Percentiles rank a stretch among this genome's conserved stretches.
These are phyloP conservation scores for Argopecten irradians DNA, from an alignment of 1,140 invertebrate genomes.

Conservation along the genomic window DNA sequence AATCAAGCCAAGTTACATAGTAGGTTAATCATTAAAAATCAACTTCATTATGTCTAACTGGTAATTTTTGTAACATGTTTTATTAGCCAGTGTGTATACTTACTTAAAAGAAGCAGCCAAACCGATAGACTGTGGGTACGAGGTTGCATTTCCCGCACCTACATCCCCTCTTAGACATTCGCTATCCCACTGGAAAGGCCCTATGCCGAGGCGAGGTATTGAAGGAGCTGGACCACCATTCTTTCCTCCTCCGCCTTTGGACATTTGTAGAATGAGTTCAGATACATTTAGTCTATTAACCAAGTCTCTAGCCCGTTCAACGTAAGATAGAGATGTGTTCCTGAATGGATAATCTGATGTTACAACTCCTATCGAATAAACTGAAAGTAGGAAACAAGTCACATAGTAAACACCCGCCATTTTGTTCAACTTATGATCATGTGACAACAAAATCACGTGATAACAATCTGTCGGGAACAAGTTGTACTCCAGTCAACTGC, in stretches of 20 bases:
- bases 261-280: slow-evolving; percentile 71
- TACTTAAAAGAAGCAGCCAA: slow-evolving; percentile 70
- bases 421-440: background rate
- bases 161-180: slow-evolving; percentile 69
- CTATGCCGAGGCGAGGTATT: slow-evolving; percentile 64
- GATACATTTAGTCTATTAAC: slow-evolving; percentile 66
- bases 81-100: background rate
- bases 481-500: background rate
- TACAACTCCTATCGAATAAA: background rate
- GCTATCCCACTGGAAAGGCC: slow-evolving; percentile 65
- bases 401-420: slow-evolving; percentile 3
- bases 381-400: background rate
- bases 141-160: slow-evolving; percentile 60
- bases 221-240: slow-evolving; percentile 62
- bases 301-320: slow-evolving; percentile 70
- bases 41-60: too few species aligned
- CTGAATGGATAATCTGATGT: slow-evolving; percentile 63
- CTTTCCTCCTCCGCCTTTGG: slow-evolving; percentile 67
- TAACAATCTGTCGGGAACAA: background rate
- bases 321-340: slow-evolving; percentile 69
- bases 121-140: slow-evolving; percentile 70
- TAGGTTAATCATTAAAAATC: background rate
- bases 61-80: background rate
- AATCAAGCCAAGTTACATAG: background rate
- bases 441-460: background rate